Base-by-base conservation (phyloP, 2,797 vertebrate species). In the Sebastolobus alascanus region DNA sequence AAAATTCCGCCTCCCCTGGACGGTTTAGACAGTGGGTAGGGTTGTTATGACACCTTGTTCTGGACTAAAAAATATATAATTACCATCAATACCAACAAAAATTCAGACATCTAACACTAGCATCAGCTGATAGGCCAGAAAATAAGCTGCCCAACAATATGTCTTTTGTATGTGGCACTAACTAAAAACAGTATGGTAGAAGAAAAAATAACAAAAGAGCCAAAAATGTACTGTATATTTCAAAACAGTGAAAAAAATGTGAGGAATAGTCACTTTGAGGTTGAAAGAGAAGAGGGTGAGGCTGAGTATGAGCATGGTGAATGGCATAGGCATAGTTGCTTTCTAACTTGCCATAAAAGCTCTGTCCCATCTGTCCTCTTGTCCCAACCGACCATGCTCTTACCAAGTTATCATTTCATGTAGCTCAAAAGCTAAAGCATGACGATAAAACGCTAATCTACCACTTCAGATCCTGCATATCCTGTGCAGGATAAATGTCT, bases 401-500 rank as follows among this genome's bases (percentile, higher is more conserved):
- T 31, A 31, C 3, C 25, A 54, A 60, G n/a, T 60, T 14, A 46
- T 33, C 27, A 64, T 65, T 71, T 43, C 3, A 64, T 58, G 54
- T 40, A 27, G 11, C 25, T 77, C 5, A 52, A 18, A 4, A 54
- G n/a, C 13, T 31, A 35, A 66, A 73, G 25, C 11, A 37, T 71
- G 20, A 33, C 20, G 50, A 43, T 52, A 54, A 78, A 75, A 75
- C 14, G 40, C 52, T 18, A 22, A 70, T 25, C 58, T 50, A 43
- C 6, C 68, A 31, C 12, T 69, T 63, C 29, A 60, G 3, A 55
- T 55, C 2, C 14, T 22, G 14, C 18, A 8, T 3, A 71, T 22
- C 20, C 4, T 18, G 14, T 22, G 20, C 7, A 52, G 13, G 65
- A 64, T 60, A 54, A 79, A 60, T 46, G 29, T 59, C n/a, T 69